Base-by-base conservation (phyloP, 1,140 invertebrate genomes). In the Carcinoscorpius rotundicauda region DNA sequence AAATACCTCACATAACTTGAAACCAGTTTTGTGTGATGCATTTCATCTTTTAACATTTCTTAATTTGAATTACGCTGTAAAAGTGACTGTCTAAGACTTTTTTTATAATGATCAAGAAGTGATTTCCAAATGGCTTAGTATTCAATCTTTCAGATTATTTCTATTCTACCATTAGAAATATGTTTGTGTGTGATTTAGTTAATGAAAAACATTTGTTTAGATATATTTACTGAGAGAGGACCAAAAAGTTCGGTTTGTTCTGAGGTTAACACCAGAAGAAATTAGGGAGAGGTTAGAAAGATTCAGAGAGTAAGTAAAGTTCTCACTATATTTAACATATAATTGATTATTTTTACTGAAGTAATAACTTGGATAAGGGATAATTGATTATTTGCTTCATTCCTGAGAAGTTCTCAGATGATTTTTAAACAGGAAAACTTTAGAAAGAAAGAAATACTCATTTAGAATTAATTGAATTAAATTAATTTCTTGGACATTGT, bases 141-240 rank as follows among this genome's bases (percentile, higher is more conserved):
- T 6, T n/a, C 48, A n/a, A 59, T 11, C 3, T 4, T 59, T 59
- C 6, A 59, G 10, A n/a, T 59, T 29, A 59, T 62, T 62, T 51
- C 8, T 9, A 61, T 9, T 55, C 8, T 9, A 58, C 8, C 29
- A 55, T 63, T 63, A 9, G 8, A 29, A 48, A 51, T 62, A 49
- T n/a, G 10, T 5, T 11, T 51, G 10, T 62, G 63, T 11, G 4
- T 29, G 49, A 58, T 49, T 61, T 60, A 10, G 10, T 48, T n/a
- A 10, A 57, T 56, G 51, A 6, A 53, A 65, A 62, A 9, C 6
- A 49, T 62, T 65, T 56, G 68, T 71, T 48, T 70, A 80, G 78
- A 94, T 97, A 71, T 97, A 97, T 75, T 78, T 97, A 2, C 76
- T 97, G 0, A 80, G 93, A 61, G 92, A 95, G 78, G 91, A 96